phyloP scores from a whole-genome alignment of 2,888 invertebrate genomes.

The Lasioglossum morio region DNA sequence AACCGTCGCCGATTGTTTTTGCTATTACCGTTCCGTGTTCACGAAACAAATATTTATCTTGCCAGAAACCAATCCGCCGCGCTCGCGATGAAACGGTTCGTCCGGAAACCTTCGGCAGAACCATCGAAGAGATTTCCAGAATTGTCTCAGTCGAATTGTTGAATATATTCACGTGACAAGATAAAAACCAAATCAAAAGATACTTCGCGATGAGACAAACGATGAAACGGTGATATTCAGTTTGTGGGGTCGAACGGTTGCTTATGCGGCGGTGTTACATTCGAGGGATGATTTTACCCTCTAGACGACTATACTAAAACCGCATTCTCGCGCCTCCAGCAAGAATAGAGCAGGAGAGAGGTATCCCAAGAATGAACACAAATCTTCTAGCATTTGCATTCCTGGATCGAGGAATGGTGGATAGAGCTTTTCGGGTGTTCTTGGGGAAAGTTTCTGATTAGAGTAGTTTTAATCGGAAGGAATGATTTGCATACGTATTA shows the following conservation, averaged over 20 bases:
- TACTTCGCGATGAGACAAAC: conserved; percentile 6
- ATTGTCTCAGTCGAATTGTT: background rate
- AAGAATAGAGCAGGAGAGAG: background rate
- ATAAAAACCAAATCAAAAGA: conserved; percentile 19
- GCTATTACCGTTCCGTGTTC: conserved; percentile 23
- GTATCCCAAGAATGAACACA: background rate
- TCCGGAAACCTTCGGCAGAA: background rate
- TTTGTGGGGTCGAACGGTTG: conserved; percentile 10
- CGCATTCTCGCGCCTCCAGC: background rate
- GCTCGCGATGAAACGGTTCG: conserved; percentile 3
- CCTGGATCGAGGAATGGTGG: background rate
- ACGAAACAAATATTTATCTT: conserved; percentile 53
- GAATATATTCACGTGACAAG: background rate
- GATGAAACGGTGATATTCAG: conserved; percentile 15
- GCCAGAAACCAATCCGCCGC: background rate
- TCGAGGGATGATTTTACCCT: background rate
- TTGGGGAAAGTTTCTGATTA: background rate
- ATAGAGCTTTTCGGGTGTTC: background rate
- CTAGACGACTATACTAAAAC: background rate
- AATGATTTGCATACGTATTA: background rate
- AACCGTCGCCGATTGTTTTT: conserved; percentile 45
- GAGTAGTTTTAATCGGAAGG: background rate
- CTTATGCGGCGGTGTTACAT: conserved; percentile 10
- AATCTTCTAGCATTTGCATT: conserved; percentile 22
- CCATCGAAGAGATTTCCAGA: background rate